These are phyloP conservation scores for Dicycla oo DNA, from an alignment of 2,888 invertebrate species.

Conservation along the genomic window DNA sequence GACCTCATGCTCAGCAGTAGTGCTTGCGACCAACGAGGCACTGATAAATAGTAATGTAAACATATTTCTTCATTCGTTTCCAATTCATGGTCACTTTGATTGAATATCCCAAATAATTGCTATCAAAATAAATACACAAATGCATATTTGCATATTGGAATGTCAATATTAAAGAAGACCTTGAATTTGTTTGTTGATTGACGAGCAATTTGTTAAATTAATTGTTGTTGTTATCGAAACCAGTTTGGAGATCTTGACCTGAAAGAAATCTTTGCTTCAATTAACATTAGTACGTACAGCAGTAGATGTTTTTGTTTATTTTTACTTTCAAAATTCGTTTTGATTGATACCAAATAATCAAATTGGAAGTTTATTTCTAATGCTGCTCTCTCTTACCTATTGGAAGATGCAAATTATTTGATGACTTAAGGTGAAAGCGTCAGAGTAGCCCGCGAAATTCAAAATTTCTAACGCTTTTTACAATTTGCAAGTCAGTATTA, in stretches of 20 bases:
- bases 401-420: not conserved
- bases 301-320: not conserved
- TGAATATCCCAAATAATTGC: not conserved
- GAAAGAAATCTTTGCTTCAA: conserved; percentile 9
- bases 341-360: not conserved
- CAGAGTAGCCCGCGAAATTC: too few relatives aligned
- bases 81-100: conserved; percentile 26
- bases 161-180: conserved; percentile 23
- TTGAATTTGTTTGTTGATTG: conserved; percentile 37
- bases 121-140: conserved; percentile 33
- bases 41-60: not conserved
- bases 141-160: conserved; percentile 17
- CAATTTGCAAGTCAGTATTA: too few relatives aligned
- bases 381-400: not conserved
- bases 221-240: conserved; percentile 23
- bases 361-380: not conserved
- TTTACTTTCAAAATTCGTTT: not conserved
- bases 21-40: not conserved
- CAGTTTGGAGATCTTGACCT: conserved; percentile 43
- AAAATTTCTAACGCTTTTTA: too few relatives aligned
- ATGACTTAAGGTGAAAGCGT: too few relatives aligned
- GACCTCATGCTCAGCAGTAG: not conserved
- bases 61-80: conserved; percentile 17
- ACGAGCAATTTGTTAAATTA: conserved; percentile 21
- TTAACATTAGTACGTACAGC: not conserved